Percentiles rank a stretch among this genome's conserved stretches.
phyloP scores from a whole-genome alignment of 2,113 vertebrate species.

The Myiagra hebetior region DNA sequence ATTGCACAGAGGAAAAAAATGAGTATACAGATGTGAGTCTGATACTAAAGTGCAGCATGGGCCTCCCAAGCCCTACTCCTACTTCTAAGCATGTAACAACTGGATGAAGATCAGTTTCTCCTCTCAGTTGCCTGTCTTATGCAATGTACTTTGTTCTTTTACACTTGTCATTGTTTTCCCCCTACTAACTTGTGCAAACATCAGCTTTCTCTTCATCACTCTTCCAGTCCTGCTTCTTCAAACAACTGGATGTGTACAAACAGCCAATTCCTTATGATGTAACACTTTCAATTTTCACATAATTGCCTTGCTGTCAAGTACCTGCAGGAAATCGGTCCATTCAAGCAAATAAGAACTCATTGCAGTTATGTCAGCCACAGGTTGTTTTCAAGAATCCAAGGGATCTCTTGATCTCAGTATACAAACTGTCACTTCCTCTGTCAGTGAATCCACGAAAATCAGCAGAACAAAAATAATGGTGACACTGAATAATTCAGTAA shows the following conservation, averaged over 20 bases:
- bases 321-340: background rate
- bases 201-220: background rate
- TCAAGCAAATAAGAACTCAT: background rate
- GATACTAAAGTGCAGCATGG: background rate
- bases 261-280: background rate
- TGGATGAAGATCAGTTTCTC: background rate
- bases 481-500: constrained; percentile 27
- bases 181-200: background rate
- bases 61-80: background rate
- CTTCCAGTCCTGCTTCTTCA: background rate
- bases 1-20: background rate
- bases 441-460: background rate
- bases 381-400: background rate
- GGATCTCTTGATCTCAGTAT: background rate
- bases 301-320: background rate
- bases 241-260: background rate
- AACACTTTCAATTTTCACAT: background rate
- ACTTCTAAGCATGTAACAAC: background rate
- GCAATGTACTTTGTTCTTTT: background rate
- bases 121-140: background rate
- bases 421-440: background rate
- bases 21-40: background rate
- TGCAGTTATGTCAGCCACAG: background rate
- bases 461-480: background rate
- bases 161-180: background rate